phyloP scores from a whole-genome alignment of 2,888 invertebrate genomes.

The Barypeithes pellucidus region DNA sequence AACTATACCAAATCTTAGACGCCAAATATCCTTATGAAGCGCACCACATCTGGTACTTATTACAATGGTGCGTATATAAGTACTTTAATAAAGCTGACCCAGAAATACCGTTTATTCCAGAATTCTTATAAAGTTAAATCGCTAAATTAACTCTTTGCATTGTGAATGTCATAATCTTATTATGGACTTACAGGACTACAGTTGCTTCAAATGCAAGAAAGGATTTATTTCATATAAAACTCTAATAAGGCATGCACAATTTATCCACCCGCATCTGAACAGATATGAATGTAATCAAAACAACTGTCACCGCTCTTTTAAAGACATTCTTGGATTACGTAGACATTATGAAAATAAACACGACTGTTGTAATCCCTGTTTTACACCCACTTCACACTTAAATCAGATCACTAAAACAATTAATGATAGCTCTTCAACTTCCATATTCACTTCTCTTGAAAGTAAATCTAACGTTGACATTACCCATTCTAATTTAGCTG shows the following conservation, averaged over 20 bases:
- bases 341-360: neutral
- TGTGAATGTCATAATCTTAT: neutral
- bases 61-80: slow-evolving; percentile 17
- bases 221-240: neutral
- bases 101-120: neutral
- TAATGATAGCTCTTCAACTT: too few relatives aligned
- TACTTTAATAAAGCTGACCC: neutral
- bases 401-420: too few relatives aligned
- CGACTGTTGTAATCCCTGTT: too few relatives aligned
- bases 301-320: slow-evolving; percentile 1
- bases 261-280: slow-evolving; percentile 8
- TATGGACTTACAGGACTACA: neutral
- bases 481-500: neutral
- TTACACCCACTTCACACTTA: too few relatives aligned
- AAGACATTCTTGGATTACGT: neutral
- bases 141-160: neutral
- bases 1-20: slow-evolving; percentile 30
- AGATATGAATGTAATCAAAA: slow-evolving; percentile 29
- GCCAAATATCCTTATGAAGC: slow-evolving; percentile 25
- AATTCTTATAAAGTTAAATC: neutral
- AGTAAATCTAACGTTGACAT: neutral
- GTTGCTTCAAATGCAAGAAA: slow-evolving; percentile 11
- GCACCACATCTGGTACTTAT: slow-evolving; percentile 28
- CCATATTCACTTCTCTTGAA: neutral
- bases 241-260: neutral